Base-by-base conservation (phyloP, 2,797 vertebrate genomes). In the Pipistrellus nathusii region DNA sequence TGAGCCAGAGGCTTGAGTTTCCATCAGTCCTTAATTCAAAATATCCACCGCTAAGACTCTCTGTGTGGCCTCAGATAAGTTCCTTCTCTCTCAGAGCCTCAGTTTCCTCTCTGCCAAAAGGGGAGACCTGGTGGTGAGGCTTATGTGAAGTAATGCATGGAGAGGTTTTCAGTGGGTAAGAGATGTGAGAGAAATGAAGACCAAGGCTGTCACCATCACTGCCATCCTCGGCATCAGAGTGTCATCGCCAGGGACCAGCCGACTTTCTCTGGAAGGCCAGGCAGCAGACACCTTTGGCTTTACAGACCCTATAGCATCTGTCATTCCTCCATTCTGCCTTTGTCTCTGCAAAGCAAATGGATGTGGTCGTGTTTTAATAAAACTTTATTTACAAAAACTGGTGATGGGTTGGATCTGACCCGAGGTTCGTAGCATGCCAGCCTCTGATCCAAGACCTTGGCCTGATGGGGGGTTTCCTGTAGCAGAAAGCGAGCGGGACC, bases 371-470 rank as follows among this genome's bases (percentile, higher is more conserved):
- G 18, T 88, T 77, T 82, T 6, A n/a, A 23, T 69, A 69, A 69
- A 80, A 41, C 72, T 93, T 91, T 73, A 44, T 62, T 95, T 78
- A 69, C 53, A 64, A 53, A 84, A 77, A 57, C 51, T 59, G 25
- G 17, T 0, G 6, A 12, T 6, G 7, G 90, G 82, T 32, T 0
- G 2, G 48, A 23, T 55, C 57, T 32, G 78, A 51, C 53, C 46
- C 2, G 0, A 3, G 53, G 46, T 11, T 17, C 3, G 3, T 10
- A 4, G 27, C 9, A 25, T 85, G 51, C 30, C 0, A 2, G 9
- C 32, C 32, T 12, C 9, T 5, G 27, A 8, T 38, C 53, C 9
- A 5, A 38, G 68, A 35, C 8, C 66, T 23, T 1, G 53, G 27
- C n/a, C 55, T 23, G 30, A 15, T 1, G 18, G 48, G 17, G 8